Percentiles rank a stretch among this genome's conserved stretches.
Conservation (phyloP, 2,888 invertebrate species). For the Phragmatobia fuliginosa region DNA sequence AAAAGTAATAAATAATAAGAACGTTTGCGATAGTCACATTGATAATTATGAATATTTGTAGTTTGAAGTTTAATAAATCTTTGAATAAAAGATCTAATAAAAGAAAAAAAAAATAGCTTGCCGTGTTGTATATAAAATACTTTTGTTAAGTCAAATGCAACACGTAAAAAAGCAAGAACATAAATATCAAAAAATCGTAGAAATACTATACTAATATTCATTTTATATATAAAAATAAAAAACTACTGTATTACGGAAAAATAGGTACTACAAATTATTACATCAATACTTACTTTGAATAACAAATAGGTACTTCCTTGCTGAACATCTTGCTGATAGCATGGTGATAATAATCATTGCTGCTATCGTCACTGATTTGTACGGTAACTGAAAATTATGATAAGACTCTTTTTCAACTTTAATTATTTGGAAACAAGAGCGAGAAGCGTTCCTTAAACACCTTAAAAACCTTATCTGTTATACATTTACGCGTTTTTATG, state of each 20-base stretch:
- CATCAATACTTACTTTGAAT: not conserved
- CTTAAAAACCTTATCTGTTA: conserved; percentile 59
- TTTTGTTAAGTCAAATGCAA: too few species aligned
- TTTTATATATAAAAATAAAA: too few species aligned
- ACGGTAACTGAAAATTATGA: conserved; percentile 1
- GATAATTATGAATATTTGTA: not conserved
- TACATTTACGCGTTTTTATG: conserved; percentile 60
- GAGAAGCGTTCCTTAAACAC: conserved; percentile 62
- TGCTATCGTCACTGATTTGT: not conserved
- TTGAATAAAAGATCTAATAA: not conserved
- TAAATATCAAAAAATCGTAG: not conserved
- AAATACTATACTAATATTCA: too few species aligned
- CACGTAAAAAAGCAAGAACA: not conserved
- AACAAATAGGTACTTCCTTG: not conserved
- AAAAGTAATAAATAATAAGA: not conserved
- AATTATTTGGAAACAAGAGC: conserved; percentile 48
- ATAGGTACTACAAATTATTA: too few species aligned
- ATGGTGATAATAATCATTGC: not conserved
- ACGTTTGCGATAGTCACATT: not conserved
- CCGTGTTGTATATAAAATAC: not conserved
- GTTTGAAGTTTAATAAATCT: not conserved
- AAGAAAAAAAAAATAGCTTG: not conserved
- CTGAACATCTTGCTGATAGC: not conserved
- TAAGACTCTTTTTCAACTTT: conserved; percentile 5
- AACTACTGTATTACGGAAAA: not conserved